Base-by-base conservation (phyloP, 2,888 invertebrate genomes). In the Yponomeuta evonymella region DNA sequence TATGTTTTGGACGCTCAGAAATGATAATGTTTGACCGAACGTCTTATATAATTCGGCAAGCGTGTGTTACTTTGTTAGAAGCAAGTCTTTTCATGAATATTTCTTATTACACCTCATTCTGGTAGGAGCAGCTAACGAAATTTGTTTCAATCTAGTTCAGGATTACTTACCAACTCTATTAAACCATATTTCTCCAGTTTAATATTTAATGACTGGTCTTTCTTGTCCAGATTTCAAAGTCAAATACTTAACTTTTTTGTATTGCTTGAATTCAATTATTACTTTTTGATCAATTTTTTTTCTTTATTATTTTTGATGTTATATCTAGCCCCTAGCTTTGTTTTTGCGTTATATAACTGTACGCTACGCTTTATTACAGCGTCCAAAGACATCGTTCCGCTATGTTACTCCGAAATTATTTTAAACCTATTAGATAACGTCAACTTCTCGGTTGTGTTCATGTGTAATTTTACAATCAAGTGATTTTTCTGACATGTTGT, bases 351-450 rank as follows among this genome's bases (percentile, higher is more conserved):
- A 65, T 11, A 33, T 65, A 29, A 65, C 65, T n/a, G 11, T 30
- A 65, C 29, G 10, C 30, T 65, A 3, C 65, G 63, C 64, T 51
- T 65, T 68, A 43, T 70, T 67, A n/a, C 51, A 58, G 51, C 36
- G 64, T 70, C 23, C 65, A 65, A 65, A 23, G 69, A 69, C 67
- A 58, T 58, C 51, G 70, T 70, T 72, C 72, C 71, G 69, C 69
- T 72, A 71, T 48, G 70, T 71, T 69, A 70, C 69, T 62, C 23
- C n/a, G 30, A 51, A 63, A 72, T 69, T 70, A 33, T 72, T 72
- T 23, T 29, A 70, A 69, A 71, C 69, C 62, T 67, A 67, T 67
- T 67, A 48, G 33, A 43, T 67, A 15, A 67, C 36, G n/a, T 9
- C 36, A 67, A 65, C 65, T 65, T 65, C 65, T 30, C 33, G 29